These are phyloP conservation scores for Trypoxylon attenuatum DNA, from an alignment of 2,888 invertebrate species.

Conservation along the genomic window DNA sequence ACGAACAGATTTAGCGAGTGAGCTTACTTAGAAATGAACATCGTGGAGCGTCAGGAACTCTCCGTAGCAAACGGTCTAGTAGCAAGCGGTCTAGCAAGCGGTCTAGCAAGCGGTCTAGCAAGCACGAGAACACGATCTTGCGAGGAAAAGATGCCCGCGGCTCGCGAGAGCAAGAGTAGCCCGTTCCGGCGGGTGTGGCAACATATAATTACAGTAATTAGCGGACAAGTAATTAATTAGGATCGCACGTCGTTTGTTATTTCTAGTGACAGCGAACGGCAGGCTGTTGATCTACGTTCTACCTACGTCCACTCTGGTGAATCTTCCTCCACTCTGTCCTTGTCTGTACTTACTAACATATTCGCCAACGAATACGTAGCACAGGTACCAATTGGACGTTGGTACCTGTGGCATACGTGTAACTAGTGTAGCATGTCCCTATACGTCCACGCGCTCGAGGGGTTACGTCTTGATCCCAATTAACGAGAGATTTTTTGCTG, in stretches of 20 bases:
- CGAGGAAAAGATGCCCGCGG: too few species aligned
- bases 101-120: too few species aligned
- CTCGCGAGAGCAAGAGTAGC: too few species aligned
- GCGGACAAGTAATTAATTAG: slow-evolving; percentile 68
- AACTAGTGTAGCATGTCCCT: slow-evolving; percentile 55
- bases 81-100: too few species aligned
- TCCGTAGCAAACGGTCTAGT: too few species aligned
- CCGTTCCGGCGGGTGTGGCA: slow-evolving; percentile 58
- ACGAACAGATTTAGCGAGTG: slow-evolving; percentile 38
- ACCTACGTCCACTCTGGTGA: slow-evolving; percentile 18
- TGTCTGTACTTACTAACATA: too few species aligned
- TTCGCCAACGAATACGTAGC: slow-evolving; percentile 38
- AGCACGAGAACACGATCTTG: too few species aligned
- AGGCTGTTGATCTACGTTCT: too few species aligned
- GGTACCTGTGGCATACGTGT: slow-evolving; percentile 56
- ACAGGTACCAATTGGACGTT: slow-evolving; percentile 3
- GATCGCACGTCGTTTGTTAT: slow-evolving; percentile 68
- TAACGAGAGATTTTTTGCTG: slow-evolving; percentile 57
- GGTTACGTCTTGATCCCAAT: slow-evolving; percentile 65
- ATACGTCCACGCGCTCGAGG: slow-evolving; percentile 50
- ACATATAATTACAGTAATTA: slow-evolving; percentile 69
- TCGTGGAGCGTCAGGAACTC: too few species aligned
- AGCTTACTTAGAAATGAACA: slow-evolving; percentile 35
- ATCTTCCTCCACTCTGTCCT: too few species aligned
- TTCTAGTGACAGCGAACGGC: slow-evolving; percentile 50